Conservation (phyloP, 2,888 invertebrate species). For the Eristalis arbustorum region DNA sequence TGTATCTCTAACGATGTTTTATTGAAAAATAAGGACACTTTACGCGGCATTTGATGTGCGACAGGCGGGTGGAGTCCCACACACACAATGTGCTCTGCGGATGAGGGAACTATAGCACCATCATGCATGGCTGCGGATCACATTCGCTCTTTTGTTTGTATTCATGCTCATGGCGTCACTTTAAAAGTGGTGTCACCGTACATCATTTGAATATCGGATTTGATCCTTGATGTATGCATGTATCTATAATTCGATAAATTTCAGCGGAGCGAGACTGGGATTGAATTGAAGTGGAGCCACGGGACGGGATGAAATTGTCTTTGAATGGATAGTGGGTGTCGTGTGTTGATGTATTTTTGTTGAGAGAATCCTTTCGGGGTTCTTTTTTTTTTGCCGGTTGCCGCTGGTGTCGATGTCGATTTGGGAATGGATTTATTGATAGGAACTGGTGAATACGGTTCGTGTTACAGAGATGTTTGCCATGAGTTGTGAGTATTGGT, state of each 20-base stretch:
- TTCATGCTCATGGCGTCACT: constrained; percentile 39
- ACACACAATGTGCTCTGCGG: not conserved
- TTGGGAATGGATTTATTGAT: constrained; percentile 18
- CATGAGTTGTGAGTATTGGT: not conserved
- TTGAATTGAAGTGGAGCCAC: constrained; percentile 19
- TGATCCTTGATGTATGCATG: constrained; percentile 53
- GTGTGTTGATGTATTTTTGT: not conserved
- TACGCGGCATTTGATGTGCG: constrained; percentile 51
- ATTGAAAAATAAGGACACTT: constrained; percentile 68
- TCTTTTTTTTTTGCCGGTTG: not conserved
- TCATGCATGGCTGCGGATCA: constrained; percentile 31
- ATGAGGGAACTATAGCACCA: constrained; percentile 29
- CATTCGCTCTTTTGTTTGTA: constrained; percentile 21
- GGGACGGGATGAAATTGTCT: not conserved
- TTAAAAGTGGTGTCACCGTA: constrained; percentile 59
- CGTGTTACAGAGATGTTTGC: not conserved
- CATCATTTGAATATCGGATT: constrained; percentile 69
- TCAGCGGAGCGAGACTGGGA: not conserved
- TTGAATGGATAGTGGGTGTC: constrained; percentile 11
- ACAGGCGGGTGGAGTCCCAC: not conserved
- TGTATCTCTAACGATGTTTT: constrained; percentile 62
- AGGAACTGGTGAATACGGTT: not conserved
- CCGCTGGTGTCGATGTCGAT: constrained; percentile 2
- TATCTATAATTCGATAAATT: constrained; percentile 60
- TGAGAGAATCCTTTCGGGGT: not conserved